Evolutionary conservation across 2,797 vertebrate species (phyloP).

Genomic region (Allobates femoralis): DNA sequence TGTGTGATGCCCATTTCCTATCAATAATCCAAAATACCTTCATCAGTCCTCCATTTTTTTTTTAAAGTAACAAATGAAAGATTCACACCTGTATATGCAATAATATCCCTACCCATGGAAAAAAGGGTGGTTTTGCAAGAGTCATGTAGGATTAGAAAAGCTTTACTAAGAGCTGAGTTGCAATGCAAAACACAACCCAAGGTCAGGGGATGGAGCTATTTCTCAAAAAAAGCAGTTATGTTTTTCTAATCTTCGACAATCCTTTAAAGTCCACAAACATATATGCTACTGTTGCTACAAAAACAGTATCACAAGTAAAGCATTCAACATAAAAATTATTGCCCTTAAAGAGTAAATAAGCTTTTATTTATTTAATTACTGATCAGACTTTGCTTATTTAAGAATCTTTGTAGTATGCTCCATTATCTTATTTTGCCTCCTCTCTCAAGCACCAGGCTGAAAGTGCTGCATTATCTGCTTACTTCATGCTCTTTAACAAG

Average conservation of each 20-base stretch:
- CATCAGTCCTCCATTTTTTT: neutral
- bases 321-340: conserved; percentile 11
- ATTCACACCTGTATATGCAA: neutral
- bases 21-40: neutral
- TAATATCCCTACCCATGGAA: neutral
- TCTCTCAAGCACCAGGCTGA: too few species aligned
- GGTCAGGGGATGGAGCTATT: neutral
- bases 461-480: too few species aligned
- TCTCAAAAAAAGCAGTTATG: neutral
- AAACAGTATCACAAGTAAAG: conserved; percentile 34
- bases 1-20: neutral
- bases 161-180: neutral
- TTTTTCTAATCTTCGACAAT: neutral
- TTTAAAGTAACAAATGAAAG: neutral
- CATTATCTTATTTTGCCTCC: too few species aligned
- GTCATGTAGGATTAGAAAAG: neutral
- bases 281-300: conserved; percentile 34
- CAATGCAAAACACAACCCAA: neutral
- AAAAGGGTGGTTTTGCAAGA: neutral
- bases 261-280: conserved; percentile 38
- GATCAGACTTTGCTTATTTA: too few species aligned
- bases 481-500: too few species aligned
- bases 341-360: neutral
- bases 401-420: too few species aligned
- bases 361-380: too few species aligned